Percentiles rank a stretch among this genome's conserved stretches.
Conservation (phyloP, 2,888 invertebrate genomes). For the Cheilosia vernalis region DNA sequence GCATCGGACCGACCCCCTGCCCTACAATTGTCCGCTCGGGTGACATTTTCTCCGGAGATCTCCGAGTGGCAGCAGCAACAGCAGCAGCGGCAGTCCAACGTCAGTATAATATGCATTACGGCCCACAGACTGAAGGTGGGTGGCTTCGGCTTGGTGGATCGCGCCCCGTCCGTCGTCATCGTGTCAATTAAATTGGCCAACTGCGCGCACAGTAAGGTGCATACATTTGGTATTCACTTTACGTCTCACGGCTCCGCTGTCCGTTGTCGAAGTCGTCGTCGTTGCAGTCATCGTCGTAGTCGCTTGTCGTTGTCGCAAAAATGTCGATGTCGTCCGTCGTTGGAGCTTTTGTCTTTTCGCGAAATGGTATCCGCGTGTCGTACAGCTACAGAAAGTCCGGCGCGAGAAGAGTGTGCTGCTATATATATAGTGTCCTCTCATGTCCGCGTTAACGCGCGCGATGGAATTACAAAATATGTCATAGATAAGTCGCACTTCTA, state of each 20-base stretch:
- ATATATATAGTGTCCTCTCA: conserved; percentile 66
- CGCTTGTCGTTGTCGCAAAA: conserved; percentile 57
- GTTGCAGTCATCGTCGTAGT: conserved; percentile 25
- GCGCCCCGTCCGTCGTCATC: conserved; percentile 67
- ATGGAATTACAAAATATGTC: conserved; percentile 75
- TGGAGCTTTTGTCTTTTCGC: conserved; percentile 71
- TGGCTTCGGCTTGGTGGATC: conserved; percentile 65
- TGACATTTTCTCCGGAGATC: conserved; percentile 70
- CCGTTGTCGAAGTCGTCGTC: conserved; percentile 25
- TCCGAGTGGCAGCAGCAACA: conserved; percentile 45
- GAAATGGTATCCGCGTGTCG: conserved; percentile 58
- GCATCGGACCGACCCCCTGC: conserved; percentile 42
- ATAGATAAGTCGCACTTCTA: conserved; percentile 75
- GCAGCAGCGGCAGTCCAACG: conserved; percentile 11
- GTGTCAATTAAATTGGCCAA: conserved; percentile 75
- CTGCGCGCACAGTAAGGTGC: conserved; percentile 72
- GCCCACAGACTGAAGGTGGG: conserved; percentile 69
- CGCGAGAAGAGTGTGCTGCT: conserved; percentile 42
- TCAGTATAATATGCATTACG: conserved; percentile 23
- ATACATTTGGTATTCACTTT: conserved; percentile 73
- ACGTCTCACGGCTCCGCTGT: conserved; percentile 57
- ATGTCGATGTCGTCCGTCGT: conserved; percentile 66
- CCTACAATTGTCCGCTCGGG: conserved; percentile 62
- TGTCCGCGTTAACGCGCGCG: conserved; percentile 72
- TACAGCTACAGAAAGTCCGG: conserved; percentile 30